Evolutionary conservation across 2,113 vertebrate species (phyloP).

Genomic region (Nanorana parkeri): DNA sequence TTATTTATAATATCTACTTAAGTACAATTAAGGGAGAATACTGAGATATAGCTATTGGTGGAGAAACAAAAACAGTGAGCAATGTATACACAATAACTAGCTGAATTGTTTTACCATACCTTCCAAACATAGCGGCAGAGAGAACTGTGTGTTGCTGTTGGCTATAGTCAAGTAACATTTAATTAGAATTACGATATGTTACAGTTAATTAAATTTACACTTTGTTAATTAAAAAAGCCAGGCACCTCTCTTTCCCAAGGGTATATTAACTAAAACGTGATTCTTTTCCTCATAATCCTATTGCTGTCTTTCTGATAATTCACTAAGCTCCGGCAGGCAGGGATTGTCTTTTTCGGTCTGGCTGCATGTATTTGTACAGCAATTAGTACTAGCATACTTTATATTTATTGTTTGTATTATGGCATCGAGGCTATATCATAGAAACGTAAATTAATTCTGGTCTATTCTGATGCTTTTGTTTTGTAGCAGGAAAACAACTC

Average conservation of each 20-base stretch:
- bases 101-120: not conserved
- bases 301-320: slow-evolving; percentile 24
- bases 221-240: slow-evolving; percentile 35
- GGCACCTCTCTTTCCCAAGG: slow-evolving; percentile 11
- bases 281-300: slow-evolving; percentile 31
- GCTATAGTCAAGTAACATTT: slow-evolving; percentile 18
- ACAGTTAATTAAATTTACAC: slow-evolving; percentile 26
- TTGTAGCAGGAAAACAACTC: not conserved
- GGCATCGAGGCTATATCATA: too few species aligned
- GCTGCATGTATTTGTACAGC: slow-evolving; percentile 15
- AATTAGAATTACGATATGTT: slow-evolving; percentile 26
- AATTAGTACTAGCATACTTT: not conserved
- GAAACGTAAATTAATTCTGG: too few species aligned
- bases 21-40: too few species aligned
- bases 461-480: not conserved
- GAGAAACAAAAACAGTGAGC: too few species aligned
- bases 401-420: not conserved
- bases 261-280: slow-evolving; percentile 18
- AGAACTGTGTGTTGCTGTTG: not conserved
- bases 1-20: too few species aligned
- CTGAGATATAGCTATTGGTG: too few species aligned
- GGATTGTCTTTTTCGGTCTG: not conserved
- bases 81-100: not conserved
- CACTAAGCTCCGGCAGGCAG: slow-evolving; percentile 23
- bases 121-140: not conserved